Evolutionary conservation across 1,140 invertebrate species (phyloP), one percentile per base, ranked within the genome.

Genomic region (Rhyacophila brunnea): DNA sequence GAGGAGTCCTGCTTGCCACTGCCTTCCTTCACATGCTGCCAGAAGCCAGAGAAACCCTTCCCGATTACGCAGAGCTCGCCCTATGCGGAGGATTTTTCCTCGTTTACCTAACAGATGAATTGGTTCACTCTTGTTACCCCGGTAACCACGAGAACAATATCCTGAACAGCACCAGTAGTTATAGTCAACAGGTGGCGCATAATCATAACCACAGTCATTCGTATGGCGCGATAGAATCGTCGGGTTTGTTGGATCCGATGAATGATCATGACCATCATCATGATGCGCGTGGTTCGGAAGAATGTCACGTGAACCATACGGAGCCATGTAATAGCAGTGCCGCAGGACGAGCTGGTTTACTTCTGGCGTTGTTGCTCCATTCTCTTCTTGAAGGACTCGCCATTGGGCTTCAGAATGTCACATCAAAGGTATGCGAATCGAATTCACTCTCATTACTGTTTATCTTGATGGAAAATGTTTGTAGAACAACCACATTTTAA

Each of bases 11-110:
- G 20, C 70, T 95, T 13, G 89, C 88, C 0, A 94, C 92, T 0
- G 86, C 89, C 15, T 72, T 92, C 34, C 76, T 91, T 2, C 92
- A 95, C 71, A 88, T 95, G 75, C 74, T 95, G 35, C 91, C 92
- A 13, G 92, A 95, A 75, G 84, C 89, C 7, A 76, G 79, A 53
- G 77, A 83, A 47, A 73, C 74, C 46, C 66, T 85, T 20, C 71
- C 80, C 0, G 58, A 79, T 18, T 79, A 83, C 61, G 82, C 88
- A 0, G 91, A 93, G 69, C 68, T 93, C 7, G 68, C 86, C 0
- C 80, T 90, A 32, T 90, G 88, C 62, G 70, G 77, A 11, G 91
- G 91, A 0, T 93, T 93, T 70, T 91, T 93, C 51, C 61, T 90
- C 0, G 82, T 93, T 0, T 92, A 92, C 66, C 73, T 91, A 11